phyloP scores from a whole-genome alignment of 2,797 vertebrate species.

The Pangasius macronema region DNA sequence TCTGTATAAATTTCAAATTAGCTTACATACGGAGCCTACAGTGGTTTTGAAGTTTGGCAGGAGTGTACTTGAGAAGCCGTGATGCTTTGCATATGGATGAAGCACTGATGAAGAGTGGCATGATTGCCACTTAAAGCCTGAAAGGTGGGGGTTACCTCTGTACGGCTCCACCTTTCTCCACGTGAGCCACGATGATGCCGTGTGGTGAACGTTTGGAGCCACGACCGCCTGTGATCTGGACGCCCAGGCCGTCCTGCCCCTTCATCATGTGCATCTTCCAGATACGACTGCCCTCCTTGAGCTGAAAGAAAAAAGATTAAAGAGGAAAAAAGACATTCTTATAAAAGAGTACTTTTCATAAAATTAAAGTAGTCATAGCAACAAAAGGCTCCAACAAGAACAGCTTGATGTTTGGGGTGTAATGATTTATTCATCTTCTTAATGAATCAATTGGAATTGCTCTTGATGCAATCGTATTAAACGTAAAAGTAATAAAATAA shows the following conservation, averaged over 20 bases:
- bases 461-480: not conserved
- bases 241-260: conserved; percentile 87
- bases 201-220: conserved; percentile 92
- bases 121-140: conserved; percentile 25
- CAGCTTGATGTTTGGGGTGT: not conserved
- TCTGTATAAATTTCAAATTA: conserved; percentile 9
- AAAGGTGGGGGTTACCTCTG: conserved; percentile 81
- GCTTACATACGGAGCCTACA: conserved; percentile 10
- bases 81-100: conserved; percentile 49
- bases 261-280: conserved; percentile 99
- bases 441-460: not conserved
- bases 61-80: conserved; percentile 42
- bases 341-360: not conserved
- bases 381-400: not conserved
- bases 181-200: conserved; percentile 87
- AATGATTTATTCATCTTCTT: not conserved
- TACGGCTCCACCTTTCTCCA: conserved; percentile 88
- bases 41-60: conserved; percentile 52
- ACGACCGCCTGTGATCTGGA: conserved; percentile 93
- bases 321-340: not conserved
- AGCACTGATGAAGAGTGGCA: conserved; percentile 17
- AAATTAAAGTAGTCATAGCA: not conserved
- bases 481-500: not conserved
- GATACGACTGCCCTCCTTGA: conserved; percentile 84
- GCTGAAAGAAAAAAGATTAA: conserved; percentile 64